Evolutionary conservation across 2,113 vertebrate species (phyloP).

Genomic region (Neolamprologus brichardi): DNA sequence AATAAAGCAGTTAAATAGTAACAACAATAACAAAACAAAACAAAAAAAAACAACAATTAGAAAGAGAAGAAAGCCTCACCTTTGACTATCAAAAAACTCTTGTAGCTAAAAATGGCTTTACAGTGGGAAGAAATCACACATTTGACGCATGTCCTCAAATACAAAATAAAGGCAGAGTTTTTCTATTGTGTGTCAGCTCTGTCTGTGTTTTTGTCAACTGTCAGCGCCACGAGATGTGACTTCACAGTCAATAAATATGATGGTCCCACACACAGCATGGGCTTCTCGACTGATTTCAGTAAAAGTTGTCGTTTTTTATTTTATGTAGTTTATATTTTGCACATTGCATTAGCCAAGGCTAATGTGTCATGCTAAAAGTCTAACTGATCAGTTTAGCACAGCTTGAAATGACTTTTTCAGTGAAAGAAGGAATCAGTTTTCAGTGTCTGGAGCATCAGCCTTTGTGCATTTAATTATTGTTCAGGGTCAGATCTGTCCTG

Average conservation of each 20-base stretch:
- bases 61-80: neutral
- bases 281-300: neutral
- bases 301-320: neutral
- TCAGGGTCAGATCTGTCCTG: neutral
- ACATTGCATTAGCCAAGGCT: neutral
- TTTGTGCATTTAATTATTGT: neutral
- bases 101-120: neutral
- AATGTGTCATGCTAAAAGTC: neutral
- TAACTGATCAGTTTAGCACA: neutral
- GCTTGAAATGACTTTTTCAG: neutral
- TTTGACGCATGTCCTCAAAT: neutral
- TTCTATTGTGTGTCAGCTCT: neutral
- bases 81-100: neutral
- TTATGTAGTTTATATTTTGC: neutral
- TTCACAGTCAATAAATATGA: neutral
- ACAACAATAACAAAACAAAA: neutral
- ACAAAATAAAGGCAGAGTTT: neutral
- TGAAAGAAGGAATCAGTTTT: neutral
- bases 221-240: neutral
- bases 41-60: neutral
- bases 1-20: neutral
- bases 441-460: neutral
- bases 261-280: neutral
- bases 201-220: conserved; percentile 46
- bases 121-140: neutral